Conservation (phyloP, 2,888 invertebrate genomes). For the Himalopsyche japonica region DNA sequence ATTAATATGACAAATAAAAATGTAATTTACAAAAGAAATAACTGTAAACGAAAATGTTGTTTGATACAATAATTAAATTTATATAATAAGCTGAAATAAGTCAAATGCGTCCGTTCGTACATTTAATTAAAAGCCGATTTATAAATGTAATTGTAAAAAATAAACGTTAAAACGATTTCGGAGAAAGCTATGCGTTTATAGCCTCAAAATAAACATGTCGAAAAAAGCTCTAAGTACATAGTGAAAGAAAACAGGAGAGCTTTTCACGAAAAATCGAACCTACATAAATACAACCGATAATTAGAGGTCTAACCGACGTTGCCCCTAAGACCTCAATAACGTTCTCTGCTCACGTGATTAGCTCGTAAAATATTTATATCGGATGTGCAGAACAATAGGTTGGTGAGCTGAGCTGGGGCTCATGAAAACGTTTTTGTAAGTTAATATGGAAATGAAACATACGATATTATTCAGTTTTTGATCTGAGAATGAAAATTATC, state of each 20-base stretch:
- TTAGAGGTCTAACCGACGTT: neutral
- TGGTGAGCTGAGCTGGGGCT: neutral
- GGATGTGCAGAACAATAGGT: neutral
- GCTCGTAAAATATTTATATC: conserved; percentile 25
- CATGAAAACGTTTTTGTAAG: no score
- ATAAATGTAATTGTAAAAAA: neutral
- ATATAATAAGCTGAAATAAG: neutral
- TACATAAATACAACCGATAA: conserved; percentile 6
- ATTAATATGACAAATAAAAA: no score
- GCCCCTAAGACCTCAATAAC: conserved; percentile 12
- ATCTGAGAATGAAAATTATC: no score
- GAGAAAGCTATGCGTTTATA: neutral
- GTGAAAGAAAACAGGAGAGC: neutral
- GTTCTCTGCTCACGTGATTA: conserved; percentile 21
- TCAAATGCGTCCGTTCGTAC: neutral
- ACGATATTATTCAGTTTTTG: no score
- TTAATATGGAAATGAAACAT: no score
- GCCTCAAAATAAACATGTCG: neutral
- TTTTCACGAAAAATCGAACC: conserved; percentile 2
- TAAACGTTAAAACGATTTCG: neutral
- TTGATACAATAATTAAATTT: no score
- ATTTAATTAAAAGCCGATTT: neutral
- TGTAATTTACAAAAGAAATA: no score
- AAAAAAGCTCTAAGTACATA: neutral
- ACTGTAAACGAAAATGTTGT: neutral